Evolutionary conservation across 2,888 invertebrate genomes (phyloP), one percentile per base, ranked within the genome.

Genomic region (Empis livida): DNA sequence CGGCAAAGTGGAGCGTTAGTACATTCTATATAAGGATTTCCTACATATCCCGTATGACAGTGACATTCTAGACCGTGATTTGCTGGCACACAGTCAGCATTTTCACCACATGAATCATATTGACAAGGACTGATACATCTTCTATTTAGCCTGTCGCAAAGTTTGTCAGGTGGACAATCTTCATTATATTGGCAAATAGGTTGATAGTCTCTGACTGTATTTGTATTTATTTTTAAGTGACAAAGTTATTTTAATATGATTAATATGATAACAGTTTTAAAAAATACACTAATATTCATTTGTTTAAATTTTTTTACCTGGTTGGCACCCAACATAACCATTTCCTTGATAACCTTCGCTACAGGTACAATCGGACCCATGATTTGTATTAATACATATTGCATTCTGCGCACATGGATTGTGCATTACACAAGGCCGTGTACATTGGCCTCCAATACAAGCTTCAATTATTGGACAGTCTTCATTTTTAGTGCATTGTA

Each of bases 101-200:
- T 84, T 49, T 82, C 82, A 35, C 87, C 89, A 59, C 89, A 90
- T 42, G 84, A 81, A 62, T 86, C 82, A 56, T 81, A 79, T 55
- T 77, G 73, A 62, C 89, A 89, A 3, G 88, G 87, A 65, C 80
- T 89, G 54, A 87, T 83, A 63, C 91, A 92, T 43, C 83, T 76
- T 62, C 90, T 75, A 61, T 89, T 90, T 44, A 89, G 71, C 56
- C 89, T 77, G 67, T 91, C 90, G 64, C 91, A 92, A 17, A 87
- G 72, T 58, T 86, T 80, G 59, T 84, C 79, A n/a, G 86, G 84
- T 46, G 89, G 88, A 63, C 91, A 92, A 61, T 91, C 90, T 72
- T 88, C 89, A 61, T 91, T 90, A 67, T 88, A 89, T 64, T 90
- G 90, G 63, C 91, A 91, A 45, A 89, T 76, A 55, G 78, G 73